Percentiles rank a stretch among this genome's conserved stretches.
phyloP scores from a whole-genome alignment of 2,113 vertebrate species.

The Megaptera novaeangliae region DNA sequence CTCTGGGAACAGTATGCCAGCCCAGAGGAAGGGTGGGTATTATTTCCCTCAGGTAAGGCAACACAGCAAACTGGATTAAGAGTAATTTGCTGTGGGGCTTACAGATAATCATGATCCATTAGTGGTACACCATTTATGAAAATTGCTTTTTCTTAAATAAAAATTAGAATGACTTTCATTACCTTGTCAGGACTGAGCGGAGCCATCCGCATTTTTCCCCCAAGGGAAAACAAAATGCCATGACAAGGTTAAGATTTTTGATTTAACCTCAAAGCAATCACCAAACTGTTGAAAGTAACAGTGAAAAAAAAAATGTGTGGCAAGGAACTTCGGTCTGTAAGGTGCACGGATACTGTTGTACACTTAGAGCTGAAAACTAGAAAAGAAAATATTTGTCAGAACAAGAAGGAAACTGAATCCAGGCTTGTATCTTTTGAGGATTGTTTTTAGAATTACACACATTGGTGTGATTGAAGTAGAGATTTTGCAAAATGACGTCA shows the following conservation, averaged over 20 bases:
- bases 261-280: conserved; percentile 38
- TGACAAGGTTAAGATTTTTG: neutral
- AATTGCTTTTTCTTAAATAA: conserved; percentile 90
- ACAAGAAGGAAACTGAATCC: neutral
- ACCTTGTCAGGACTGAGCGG: conserved; percentile 55
- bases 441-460: neutral
- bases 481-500: neutral
- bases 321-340: neutral
- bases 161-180: conserved; percentile 82
- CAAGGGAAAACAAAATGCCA: conserved; percentile 52
- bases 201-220: conserved; percentile 10
- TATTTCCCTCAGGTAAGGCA: conserved; percentile 98
- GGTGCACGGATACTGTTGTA: neutral
- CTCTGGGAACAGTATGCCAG: conserved; percentile 83
- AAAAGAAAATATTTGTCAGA: neutral
- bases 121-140: conserved; percentile 88
- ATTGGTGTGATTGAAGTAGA: neutral
- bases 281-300: neutral
- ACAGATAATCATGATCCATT: conserved; percentile 93
- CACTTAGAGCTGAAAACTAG: neutral
- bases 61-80: conserved; percentile 95
- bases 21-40: conserved; percentile 85
- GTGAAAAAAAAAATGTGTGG: neutral
- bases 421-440: neutral
- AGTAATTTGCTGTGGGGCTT: conserved; percentile 97